Evolutionary conservation across 1,140 invertebrate genomes (phyloP), one percentile per base, ranked within the genome.

Genomic region (Drosophila varians): DNA sequence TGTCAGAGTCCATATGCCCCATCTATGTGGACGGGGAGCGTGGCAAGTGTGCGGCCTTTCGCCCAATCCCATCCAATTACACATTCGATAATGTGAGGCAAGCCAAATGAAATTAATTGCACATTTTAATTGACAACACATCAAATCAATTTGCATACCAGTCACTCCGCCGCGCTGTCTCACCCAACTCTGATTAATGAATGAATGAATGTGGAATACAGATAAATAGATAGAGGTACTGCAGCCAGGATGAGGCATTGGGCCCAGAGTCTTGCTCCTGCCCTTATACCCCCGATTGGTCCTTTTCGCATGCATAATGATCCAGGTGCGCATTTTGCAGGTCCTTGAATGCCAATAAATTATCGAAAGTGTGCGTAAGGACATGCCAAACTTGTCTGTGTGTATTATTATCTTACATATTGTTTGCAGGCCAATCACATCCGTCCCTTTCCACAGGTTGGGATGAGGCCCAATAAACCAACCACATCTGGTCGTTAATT

Each of bases 91-190:
- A 86, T 74, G 76, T 54, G 49, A 51, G 82, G 62, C 77, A 80
- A 82, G 66, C 82, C 77, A 55, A 87, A 87, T 77, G 64, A 77
- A 86, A 86, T 86, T 87, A 86, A 87, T 86, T 86, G 82, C 82
- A 87, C 82, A 82, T 86, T 86, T 86, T 87, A 87, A 86, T 86
- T 87, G 82, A 87, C 82, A 86, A 82, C 77, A 60, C 64, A 86
- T 86, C 82, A 87, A 86, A 86, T 86, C 82, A 86, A 86, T 87
- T 87, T 86, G 69, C 82, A 66, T 66, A 73, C 51, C 60, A 64
- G 54, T 66, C 62, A 53, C 19, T 52, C 42, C 42, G 25, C 42
- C 55, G 25, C 52, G 11, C n/a, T 4, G 8, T 12, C 34, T 25
- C 3, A 14, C 21, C 43, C 34, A 43, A 43, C 49, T 45, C 28